Evolutionary conservation across 2,797 vertebrate genomes (phyloP).

Genomic region (Notolepis coatsorum): DNA sequence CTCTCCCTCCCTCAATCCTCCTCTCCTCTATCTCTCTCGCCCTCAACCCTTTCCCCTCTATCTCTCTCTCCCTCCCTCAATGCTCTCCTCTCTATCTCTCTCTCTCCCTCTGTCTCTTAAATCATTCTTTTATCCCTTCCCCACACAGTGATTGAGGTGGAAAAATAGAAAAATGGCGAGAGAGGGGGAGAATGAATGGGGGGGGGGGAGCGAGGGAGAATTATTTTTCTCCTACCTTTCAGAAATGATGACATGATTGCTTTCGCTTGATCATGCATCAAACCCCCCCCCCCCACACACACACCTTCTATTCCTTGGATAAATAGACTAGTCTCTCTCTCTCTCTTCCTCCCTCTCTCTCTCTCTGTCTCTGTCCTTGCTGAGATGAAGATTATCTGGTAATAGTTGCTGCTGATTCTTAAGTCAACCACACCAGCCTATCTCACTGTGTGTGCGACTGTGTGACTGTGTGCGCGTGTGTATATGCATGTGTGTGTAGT

Average conservation of each 20-base stretch:
- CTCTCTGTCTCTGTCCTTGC: slow-evolving; percentile 42
- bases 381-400: slow-evolving; percentile 74
- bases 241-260: slow-evolving; percentile 99
- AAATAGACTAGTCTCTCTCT: slow-evolving; percentile 87
- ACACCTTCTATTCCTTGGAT: slow-evolving; percentile 85
- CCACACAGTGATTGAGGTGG: slow-evolving; percentile 83
- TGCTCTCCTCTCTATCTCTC: slow-evolving; percentile 93
- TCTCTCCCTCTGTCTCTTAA: slow-evolving; percentile 97
- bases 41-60: slow-evolving; percentile 96
- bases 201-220: slow-evolving; percentile 59
- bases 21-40: slow-evolving; percentile 94
- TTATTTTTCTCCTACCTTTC: slow-evolving; percentile 99
- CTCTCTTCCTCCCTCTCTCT: slow-evolving; percentile 32
- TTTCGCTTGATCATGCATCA: slow-evolving; percentile 99
- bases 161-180: slow-evolving; percentile 83
- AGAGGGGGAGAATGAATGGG: no score
- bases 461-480: slow-evolving; percentile 72
- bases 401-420: slow-evolving; percentile 67
- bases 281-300: no score
- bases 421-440: slow-evolving; percentile 61
- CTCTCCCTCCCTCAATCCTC: slow-evolving; percentile 32
- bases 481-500: slow-evolving; percentile 83
- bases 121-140: slow-evolving; percentile 98
- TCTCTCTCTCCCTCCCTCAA: slow-evolving; percentile 94
- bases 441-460: slow-evolving; percentile 83